Conservation (phyloP, 2,113 vertebrate species). For the Dolichallabes microphthalmus region DNA sequence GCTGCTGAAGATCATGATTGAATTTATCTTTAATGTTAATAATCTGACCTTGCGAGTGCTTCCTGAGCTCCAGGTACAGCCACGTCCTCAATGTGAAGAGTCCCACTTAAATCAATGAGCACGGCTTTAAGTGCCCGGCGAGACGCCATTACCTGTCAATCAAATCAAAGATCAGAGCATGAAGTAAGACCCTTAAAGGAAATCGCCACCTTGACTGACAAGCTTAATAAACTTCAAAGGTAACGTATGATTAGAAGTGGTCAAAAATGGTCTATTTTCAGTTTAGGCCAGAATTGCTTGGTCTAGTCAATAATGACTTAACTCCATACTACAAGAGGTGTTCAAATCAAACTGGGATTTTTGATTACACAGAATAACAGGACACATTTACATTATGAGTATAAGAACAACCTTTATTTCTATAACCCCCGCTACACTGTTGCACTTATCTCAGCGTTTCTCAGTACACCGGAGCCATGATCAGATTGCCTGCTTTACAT, state of each 20-base stretch:
- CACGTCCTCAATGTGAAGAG: slow-evolving; percentile 89
- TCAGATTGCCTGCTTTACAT: no score
- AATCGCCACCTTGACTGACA: neutral
- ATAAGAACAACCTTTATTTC: no score
- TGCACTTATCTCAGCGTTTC: no score
- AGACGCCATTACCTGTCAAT: slow-evolving; percentile 74
- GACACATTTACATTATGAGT: no score
- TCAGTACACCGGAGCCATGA: no score
- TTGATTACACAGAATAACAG: no score
- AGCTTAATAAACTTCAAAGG: neutral
- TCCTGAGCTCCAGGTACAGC: slow-evolving; percentile 91
- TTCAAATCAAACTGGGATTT: no score
- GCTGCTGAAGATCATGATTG: neutral
- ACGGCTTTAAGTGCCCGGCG: slow-evolving; percentile 84
- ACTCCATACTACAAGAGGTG: no score
- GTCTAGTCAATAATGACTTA: no score
- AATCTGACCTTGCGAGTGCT: slow-evolving; percentile 83
- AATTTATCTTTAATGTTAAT: neutral
- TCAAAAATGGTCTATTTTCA: neutral
- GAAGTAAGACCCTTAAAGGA: neutral
- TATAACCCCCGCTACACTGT: no score
- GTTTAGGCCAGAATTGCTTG: no score
- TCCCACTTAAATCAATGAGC: slow-evolving; percentile 93
- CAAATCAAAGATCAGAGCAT: slow-evolving; percentile 8
- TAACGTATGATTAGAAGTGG: neutral